phyloP scores from a whole-genome alignment of 2,888 invertebrate species.

The Coelinius sp. region DNA sequence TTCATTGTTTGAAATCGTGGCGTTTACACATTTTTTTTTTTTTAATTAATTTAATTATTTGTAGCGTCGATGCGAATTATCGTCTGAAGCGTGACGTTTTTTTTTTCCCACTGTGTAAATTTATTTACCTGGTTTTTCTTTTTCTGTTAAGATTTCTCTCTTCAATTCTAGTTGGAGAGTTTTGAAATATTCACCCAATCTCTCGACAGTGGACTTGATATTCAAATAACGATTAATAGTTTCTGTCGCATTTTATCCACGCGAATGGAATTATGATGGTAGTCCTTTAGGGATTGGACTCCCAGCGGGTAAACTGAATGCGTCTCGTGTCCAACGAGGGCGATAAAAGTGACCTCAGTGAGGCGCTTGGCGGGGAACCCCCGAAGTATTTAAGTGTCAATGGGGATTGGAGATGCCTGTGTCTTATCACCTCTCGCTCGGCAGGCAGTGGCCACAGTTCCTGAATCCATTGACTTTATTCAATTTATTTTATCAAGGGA shows the following conservation, averaged over 20 bases:
- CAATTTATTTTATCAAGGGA: conserved; percentile 20
- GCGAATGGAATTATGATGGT: background rate
- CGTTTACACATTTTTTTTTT: conserved; percentile 38
- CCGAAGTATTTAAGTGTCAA: conserved; percentile 74
- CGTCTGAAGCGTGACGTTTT: background rate
- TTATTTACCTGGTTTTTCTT: background rate
- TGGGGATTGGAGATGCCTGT: conserved; percentile 79
- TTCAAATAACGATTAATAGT: conserved; percentile 3
- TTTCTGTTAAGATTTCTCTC: too few relatives aligned
- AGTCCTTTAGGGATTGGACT: conserved; percentile 62
- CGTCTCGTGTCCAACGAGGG: conserved; percentile 73
- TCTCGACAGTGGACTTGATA: background rate
- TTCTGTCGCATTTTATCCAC: background rate
- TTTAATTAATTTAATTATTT: background rate
- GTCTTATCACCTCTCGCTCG: conserved; percentile 79
- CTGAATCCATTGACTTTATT: conserved; percentile 58
- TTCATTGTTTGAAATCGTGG: conserved; percentile 44
- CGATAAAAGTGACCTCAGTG: conserved; percentile 74
- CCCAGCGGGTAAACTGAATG: conserved; percentile 68
- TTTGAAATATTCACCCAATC: background rate
- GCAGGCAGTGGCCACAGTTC: conserved; percentile 76
- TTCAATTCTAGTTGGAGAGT: background rate
- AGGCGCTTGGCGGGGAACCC: conserved; percentile 73
- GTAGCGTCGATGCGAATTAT: conserved; percentile 18
- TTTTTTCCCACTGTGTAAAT: conserved; percentile 2